Conservation (phyloP, 2,113 vertebrate genomes). For the Cyphomyrus discorhynchus region DNA sequence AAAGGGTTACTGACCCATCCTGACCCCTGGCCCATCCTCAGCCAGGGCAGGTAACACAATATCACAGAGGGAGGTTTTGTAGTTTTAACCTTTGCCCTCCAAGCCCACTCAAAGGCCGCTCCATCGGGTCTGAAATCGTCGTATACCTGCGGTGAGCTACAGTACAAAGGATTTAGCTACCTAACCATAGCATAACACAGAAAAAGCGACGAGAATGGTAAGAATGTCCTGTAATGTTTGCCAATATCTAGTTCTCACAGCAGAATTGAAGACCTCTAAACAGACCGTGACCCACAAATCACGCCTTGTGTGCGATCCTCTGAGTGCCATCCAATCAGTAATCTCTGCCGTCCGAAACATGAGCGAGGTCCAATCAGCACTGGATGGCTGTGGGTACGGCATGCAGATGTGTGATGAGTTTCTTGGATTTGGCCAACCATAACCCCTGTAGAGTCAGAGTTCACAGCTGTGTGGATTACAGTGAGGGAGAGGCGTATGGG, state of each 20-base stretch:
- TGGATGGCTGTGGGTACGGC: background rate
- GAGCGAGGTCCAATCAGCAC: background rate
- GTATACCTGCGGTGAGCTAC: constrained; percentile 47
- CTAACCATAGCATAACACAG: background rate
- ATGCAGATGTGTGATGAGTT: constrained; percentile 45
- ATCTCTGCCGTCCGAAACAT: background rate
- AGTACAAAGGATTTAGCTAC: constrained; percentile 13
- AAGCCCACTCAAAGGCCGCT: constrained; percentile 52
- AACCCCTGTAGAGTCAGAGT: constrained; percentile 55
- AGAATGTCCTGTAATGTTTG: background rate
- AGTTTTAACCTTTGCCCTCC: constrained; percentile 57
- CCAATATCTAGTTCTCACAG: background rate
- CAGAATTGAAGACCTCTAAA: background rate
- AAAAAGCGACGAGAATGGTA: background rate
- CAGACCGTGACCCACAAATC: background rate
- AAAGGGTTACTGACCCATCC: constrained; percentile 10
- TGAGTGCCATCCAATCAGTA: background rate
- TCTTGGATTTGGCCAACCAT: constrained; percentile 48
- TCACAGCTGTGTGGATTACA: constrained; percentile 35
- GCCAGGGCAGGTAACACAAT: constrained; percentile 51
- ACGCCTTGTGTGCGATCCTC: background rate
- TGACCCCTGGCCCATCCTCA: constrained; percentile 13
- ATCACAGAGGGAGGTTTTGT: constrained; percentile 57
- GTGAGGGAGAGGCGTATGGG: constrained; percentile 35
- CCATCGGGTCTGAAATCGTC: constrained; percentile 44